Conservation (phyloP, 2,888 invertebrate genomes). For the Parascotia fuliginaria region DNA sequence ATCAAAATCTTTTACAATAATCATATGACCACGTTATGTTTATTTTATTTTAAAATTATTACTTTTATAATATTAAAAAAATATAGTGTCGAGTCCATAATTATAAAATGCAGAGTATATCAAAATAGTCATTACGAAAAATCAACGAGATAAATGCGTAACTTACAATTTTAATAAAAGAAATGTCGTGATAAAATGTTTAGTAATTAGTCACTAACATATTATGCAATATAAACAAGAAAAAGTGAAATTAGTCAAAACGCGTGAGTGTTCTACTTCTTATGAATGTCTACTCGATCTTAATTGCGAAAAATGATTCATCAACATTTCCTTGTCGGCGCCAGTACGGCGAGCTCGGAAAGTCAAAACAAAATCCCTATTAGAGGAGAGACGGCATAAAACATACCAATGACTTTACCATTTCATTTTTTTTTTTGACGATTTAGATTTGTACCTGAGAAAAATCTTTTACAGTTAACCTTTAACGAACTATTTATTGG, state of each 20-base stretch:
- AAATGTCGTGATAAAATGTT: conserved; percentile 10
- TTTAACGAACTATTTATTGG: too few relatives aligned
- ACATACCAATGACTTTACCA: too few relatives aligned
- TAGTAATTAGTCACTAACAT: conserved; percentile 22
- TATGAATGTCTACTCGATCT: conserved; percentile 64
- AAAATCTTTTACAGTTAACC: too few relatives aligned
- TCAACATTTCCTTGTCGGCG: conserved; percentile 68
- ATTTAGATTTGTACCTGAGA: too few relatives aligned
- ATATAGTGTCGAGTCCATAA: neutral
- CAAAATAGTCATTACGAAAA: neutral
- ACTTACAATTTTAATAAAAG: conserved; percentile 5
- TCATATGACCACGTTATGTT: too few relatives aligned
- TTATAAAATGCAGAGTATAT: neutral
- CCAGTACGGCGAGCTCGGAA: conserved; percentile 57
- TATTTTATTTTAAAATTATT: too few relatives aligned
- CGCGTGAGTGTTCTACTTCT: conserved; percentile 65
- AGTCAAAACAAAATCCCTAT: conserved; percentile 63
- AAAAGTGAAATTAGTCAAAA: conserved; percentile 68
- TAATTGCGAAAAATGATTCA: conserved; percentile 59
- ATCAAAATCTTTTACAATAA: too few relatives aligned
- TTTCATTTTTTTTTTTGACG: too few relatives aligned
- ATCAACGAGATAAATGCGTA: neutral
- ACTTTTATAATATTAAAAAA: too few relatives aligned
- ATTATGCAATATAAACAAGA: conserved; percentile 38
- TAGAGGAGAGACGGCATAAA: conserved; percentile 41